phyloP scores from a whole-genome alignment of 2,797 vertebrate species.

The Coregonus sp. region DNA sequence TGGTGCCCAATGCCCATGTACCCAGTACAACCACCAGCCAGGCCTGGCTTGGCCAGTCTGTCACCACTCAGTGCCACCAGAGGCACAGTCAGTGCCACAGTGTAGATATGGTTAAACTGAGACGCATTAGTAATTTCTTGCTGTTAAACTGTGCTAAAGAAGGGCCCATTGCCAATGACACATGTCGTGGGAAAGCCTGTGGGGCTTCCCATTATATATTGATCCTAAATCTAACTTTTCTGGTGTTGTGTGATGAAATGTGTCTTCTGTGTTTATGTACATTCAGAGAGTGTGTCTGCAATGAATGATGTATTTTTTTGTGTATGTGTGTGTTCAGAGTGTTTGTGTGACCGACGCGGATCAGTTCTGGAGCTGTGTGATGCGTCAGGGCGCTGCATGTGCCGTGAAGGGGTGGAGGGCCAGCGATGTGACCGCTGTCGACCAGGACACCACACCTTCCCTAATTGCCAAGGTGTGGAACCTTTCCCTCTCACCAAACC shows the following conservation, averaged over 20 bases:
- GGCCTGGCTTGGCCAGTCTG: too few species aligned
- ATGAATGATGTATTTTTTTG: background rate
- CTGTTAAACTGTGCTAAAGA: conserved; percentile 16
- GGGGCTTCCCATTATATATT: conserved; percentile 22
- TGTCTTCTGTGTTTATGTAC: background rate
- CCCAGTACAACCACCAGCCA: too few species aligned
- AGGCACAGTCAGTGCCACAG: too few species aligned
- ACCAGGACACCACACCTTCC: conserved; percentile 79
- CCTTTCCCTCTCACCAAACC: background rate
- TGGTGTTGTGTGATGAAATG: background rate
- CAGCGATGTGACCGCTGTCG: conserved; percentile 79
- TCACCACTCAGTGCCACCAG: too few species aligned
- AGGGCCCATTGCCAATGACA: conserved; percentile 9
- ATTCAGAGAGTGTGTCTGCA: too few species aligned
- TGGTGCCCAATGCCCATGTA: too few species aligned
- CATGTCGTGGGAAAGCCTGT: conserved; percentile 1
- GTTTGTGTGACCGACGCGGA: conserved; percentile 78
- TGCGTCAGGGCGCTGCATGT: conserved; percentile 78
- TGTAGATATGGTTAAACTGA: too few species aligned
- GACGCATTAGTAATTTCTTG: too few species aligned
- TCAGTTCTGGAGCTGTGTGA: conserved; percentile 75
- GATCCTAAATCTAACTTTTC: background rate
- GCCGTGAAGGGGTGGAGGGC: conserved; percentile 76
- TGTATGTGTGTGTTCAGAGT: conserved; percentile 68
- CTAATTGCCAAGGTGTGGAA: conserved; percentile 81